Conservation (phyloP, 2,888 invertebrate genomes). For the Furcula furcula region DNA sequence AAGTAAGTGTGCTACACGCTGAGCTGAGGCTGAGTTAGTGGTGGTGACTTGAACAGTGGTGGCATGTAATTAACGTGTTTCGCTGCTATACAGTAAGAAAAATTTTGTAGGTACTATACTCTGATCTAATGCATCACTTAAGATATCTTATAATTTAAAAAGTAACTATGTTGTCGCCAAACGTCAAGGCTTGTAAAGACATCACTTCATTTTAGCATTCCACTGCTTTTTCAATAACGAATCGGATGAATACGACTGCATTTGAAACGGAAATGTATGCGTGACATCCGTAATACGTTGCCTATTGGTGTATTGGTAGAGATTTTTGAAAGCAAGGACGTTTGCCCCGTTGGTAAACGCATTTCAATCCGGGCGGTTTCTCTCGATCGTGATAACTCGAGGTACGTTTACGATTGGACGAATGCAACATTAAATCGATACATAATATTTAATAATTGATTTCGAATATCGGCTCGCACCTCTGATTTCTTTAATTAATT, state of each 20-base stretch:
- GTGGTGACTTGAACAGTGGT: no score
- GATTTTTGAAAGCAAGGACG: constrained; percentile 57
- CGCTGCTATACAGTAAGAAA: no score
- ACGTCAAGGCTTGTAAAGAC: not conserved
- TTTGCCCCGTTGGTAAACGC: constrained; percentile 32
- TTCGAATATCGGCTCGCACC: no score
- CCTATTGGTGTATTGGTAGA: constrained; percentile 14
- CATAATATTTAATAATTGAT: not conserved
- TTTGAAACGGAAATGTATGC: constrained; percentile 4
- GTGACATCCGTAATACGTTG: not conserved
- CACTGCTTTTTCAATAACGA: not conserved
- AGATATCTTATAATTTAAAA: no score
- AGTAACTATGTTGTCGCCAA: no score
- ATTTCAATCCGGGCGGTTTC: constrained; percentile 41
- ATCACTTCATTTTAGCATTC: not conserved
- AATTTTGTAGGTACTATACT: no score
- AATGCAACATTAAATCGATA: not conserved
- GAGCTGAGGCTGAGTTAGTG: no score
- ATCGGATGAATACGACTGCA: not conserved
- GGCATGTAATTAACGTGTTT: no score
- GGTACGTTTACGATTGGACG: not conserved
- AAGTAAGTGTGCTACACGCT: no score
- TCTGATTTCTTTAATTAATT: no score
- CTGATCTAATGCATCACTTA: no score
- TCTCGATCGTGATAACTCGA: constrained; percentile 13